These are phyloP conservation scores for Ryuthela nishihirai DNA, from an alignment of 2,888 invertebrate genomes.

Conservation along the genomic window DNA sequence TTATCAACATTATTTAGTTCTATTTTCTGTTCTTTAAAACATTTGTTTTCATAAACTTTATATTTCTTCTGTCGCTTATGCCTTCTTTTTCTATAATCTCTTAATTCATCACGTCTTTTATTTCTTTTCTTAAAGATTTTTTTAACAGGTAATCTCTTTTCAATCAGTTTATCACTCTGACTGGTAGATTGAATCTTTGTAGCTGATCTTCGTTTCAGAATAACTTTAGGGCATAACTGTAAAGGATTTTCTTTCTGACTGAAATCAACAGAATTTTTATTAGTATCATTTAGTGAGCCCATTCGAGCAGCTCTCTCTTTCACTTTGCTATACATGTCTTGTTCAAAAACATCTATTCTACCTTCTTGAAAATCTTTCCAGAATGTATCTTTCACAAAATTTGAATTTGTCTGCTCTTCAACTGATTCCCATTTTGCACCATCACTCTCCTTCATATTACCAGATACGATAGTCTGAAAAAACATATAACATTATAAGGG, in stretches of 20 bases:
- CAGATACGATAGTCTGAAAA: no score
- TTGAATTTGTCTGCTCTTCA: conserved; percentile 11
- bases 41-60: no score
- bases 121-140: no score
- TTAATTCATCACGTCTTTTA: no score
- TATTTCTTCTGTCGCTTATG: no score
- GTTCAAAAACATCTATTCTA: conserved; percentile 48
- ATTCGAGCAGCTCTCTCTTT: conserved; percentile 43
- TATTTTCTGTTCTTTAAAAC: no score
- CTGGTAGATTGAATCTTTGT: no score
- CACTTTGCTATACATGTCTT: conserved; percentile 51
- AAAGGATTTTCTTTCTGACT: conserved; percentile 13
- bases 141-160: no score
- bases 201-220: conserved; percentile 24
- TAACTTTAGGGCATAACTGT: conserved; percentile 24
- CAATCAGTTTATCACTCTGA: no score
- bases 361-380: conserved; percentile 51
- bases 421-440: conserved; percentile 39
- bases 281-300: neutral
- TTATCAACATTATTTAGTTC: no score
- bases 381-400: conserved; percentile 46
- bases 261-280: conserved; percentile 4
- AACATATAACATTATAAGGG: no score
- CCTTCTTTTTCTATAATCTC: no score
- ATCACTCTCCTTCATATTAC: neutral